Evolutionary conservation across 2,797 vertebrate genomes (phyloP).

Genomic region (Acanthiza pusilla): DNA sequence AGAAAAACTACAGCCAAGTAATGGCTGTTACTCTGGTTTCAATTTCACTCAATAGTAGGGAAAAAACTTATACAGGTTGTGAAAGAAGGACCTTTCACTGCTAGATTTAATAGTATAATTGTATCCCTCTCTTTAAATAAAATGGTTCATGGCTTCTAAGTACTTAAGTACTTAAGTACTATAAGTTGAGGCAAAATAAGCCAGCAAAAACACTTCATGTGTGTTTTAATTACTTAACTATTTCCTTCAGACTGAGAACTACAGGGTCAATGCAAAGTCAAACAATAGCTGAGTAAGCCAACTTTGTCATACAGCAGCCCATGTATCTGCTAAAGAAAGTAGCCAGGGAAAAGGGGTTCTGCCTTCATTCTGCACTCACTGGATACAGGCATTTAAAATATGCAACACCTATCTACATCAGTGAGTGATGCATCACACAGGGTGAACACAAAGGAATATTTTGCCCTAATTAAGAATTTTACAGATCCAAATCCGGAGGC

Average conservation of each 20-base stretch:
- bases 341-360: not conserved
- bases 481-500: not conserved
- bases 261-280: constrained; percentile 53
- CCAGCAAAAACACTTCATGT: constrained; percentile 18
- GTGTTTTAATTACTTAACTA: constrained; percentile 28
- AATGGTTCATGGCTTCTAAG: not conserved
- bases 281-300: constrained; percentile 51
- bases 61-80: not conserved
- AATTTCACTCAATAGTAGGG: not conserved
- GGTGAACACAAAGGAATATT: not conserved
- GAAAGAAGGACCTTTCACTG: not conserved
- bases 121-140: not conserved
- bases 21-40: not conserved
- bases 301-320: constrained; percentile 27
- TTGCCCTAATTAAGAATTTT: constrained; percentile 37
- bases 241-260: constrained; percentile 52
- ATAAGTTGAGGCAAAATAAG: constrained; percentile 33
- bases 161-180: not conserved
- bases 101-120: not conserved
- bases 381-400: constrained; percentile 20
- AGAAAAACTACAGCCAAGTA: not conserved
- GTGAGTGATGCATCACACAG: not conserved
- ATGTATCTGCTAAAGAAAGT: constrained; percentile 1
- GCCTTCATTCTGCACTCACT: not conserved
- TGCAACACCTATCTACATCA: not conserved